Evolutionary conservation across 2,888 invertebrate genomes (phyloP).

Genomic region (Conus canariensis): DNA sequence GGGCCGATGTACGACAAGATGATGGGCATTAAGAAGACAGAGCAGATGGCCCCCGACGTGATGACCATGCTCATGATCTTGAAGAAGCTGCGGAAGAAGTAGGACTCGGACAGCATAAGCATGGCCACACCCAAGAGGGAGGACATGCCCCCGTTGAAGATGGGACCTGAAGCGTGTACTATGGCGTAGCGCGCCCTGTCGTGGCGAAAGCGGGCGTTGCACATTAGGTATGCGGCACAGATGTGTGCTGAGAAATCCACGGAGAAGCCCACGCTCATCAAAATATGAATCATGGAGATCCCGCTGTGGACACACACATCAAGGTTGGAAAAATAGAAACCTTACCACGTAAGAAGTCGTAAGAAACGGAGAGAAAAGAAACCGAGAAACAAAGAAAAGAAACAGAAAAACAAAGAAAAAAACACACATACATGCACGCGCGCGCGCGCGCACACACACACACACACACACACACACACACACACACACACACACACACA

Average conservation of each 20-base stretch:
- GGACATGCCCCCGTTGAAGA: conserved; percentile 61
- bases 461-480: conserved; percentile 19
- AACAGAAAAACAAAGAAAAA: not conserved
- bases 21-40: conserved; percentile 59
- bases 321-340: no score
- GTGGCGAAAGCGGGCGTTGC: conserved; percentile 40
- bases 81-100: conserved; percentile 62
- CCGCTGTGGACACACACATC: conserved; percentile 52
- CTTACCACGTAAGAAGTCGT: no score
- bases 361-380: no score
- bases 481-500: conserved; percentile 18
- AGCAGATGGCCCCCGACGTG: conserved; percentile 56
- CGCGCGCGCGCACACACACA: conserved; percentile 9
- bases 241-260: conserved; percentile 68
- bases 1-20: conserved; percentile 54
- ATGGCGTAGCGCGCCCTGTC: conserved; percentile 52
- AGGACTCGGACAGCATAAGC: conserved; percentile 56
- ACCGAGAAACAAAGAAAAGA: no score
- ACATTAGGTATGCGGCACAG: conserved; percentile 58
- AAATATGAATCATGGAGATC: conserved; percentile 70
- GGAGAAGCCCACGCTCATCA: conserved; percentile 72
- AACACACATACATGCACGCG: not conserved
- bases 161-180: conserved; percentile 55
- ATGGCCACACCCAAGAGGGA: conserved; percentile 59
- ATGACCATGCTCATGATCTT: conserved; percentile 62